These are phyloP conservation scores for Tetramorium alpestre DNA, from an alignment of 1,140 invertebrate species.

Conservation along the genomic window DNA sequence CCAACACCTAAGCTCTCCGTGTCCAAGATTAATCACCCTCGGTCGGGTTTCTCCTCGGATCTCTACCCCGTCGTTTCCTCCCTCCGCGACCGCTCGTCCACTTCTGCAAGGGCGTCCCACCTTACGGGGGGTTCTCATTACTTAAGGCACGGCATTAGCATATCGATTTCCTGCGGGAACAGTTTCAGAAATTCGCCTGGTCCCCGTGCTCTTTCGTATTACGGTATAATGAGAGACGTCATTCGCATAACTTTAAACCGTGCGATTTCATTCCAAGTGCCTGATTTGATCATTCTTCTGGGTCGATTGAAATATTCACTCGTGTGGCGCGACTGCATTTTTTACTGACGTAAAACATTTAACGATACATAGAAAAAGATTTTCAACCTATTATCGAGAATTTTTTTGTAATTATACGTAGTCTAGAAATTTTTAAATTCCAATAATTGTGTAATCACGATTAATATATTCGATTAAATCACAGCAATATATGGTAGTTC, in stretches of 20 bases:
- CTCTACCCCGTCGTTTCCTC: slow-evolving; percentile 62
- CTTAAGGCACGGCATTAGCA: slow-evolving; percentile 78
- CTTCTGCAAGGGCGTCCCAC: slow-evolving; percentile 65
- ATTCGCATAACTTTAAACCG: slow-evolving; percentile 62
- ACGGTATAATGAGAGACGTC: slow-evolving; percentile 59
- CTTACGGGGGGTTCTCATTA: slow-evolving; percentile 78
- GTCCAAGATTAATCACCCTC: slow-evolving; percentile 76
- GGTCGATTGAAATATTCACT: slow-evolving; percentile 26
- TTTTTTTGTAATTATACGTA: neutral
- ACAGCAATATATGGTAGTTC: neutral
- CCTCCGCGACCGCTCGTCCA: slow-evolving; percentile 54
- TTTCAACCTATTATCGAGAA: neutral
- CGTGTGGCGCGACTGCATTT: neutral
- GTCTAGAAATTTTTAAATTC: neutral
- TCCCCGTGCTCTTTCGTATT: slow-evolving; percentile 61
- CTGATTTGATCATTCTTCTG: slow-evolving; percentile 12
- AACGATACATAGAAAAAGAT: neutral
- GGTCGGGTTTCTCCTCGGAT: slow-evolving; percentile 62
- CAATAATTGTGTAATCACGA: neutral
- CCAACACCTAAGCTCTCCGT: slow-evolving; percentile 72
- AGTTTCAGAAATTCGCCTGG: slow-evolving; percentile 71
- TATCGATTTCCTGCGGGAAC: slow-evolving; percentile 80
- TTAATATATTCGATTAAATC: neutral
- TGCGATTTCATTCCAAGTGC: slow-evolving; percentile 19
- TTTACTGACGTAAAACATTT: neutral